Evolutionary conservation across 2,888 invertebrate species (phyloP).

Genomic region (Camponotus fellah): DNA sequence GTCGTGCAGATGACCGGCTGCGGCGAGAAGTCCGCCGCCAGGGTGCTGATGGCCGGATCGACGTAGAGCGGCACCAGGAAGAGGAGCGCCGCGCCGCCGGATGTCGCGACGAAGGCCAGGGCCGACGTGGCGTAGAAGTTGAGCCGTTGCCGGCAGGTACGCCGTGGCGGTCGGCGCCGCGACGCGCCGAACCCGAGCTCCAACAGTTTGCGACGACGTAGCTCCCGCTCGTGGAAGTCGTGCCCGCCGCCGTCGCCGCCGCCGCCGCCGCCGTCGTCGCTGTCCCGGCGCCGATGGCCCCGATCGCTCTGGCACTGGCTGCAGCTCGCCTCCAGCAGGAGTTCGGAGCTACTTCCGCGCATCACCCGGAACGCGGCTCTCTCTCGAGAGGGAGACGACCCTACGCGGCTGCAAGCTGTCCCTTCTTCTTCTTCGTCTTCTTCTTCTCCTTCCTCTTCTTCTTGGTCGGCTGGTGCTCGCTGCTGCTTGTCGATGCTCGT

Average conservation of each 20-base stretch:
- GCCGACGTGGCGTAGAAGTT: conserved; percentile 91
- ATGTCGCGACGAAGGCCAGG: conserved; percentile 90
- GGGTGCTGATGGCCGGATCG: conserved; percentile 89
- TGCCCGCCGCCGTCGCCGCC: conserved; percentile 82
- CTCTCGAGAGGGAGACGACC: conserved; percentile 53
- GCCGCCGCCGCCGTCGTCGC: conserved; percentile 38
- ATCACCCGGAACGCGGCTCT: conserved; percentile 83
- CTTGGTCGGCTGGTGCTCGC: conserved; percentile 59
- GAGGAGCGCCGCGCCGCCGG: conserved; percentile 91
- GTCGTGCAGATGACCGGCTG: conserved; percentile 92
- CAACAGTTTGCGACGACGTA: conserved; percentile 85
- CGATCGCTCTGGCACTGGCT: conserved; percentile 87
- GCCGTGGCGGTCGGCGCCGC: conserved; percentile 86
- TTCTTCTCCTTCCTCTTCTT: conserved; percentile 55
- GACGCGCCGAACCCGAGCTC: conserved; percentile 85
- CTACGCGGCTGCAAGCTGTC: conserved; percentile 52
- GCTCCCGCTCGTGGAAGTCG: conserved; percentile 83
- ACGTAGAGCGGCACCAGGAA: conserved; percentile 92
- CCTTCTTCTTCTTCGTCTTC: not conserved
- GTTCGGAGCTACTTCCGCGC: conserved; percentile 93
- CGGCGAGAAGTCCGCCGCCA: conserved; percentile 92
- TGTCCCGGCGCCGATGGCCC: conserved; percentile 61
- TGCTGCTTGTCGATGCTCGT: conserved; percentile 61
- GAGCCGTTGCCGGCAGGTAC: conserved; percentile 90
- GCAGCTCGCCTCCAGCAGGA: conserved; percentile 92